Evolutionary conservation across 2,797 vertebrate genomes (phyloP).

Genomic region (Enteromius unitaeniatus): DNA sequence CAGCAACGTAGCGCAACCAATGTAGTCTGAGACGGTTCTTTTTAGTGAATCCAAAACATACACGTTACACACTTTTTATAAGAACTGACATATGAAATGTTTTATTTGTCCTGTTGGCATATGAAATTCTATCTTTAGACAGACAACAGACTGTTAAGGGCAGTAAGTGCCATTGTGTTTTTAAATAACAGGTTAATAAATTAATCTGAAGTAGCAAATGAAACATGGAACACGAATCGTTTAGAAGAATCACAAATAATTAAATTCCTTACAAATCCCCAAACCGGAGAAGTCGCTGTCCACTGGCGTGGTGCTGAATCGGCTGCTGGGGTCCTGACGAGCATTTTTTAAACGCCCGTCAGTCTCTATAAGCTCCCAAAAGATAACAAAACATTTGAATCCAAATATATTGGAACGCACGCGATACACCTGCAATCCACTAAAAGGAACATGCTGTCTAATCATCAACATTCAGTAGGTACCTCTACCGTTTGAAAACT

Average conservation of each 20-base stretch:
- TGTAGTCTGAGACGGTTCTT: not conserved
- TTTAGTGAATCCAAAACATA: not conserved
- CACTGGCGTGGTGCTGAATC: constrained; percentile 78
- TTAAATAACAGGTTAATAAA: not conserved
- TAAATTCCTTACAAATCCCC: constrained; percentile 1
- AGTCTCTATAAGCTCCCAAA: not conserved
- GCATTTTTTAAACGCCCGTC: not conserved
- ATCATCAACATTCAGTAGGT: not conserved
- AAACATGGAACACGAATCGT: not conserved
- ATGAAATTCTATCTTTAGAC: not conserved
- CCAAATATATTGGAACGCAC: not conserved
- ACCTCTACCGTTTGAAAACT: not conserved
- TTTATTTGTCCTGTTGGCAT: not conserved
- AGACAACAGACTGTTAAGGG: not conserved
- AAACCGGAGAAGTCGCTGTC: constrained; percentile 73
- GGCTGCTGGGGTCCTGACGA: constrained; percentile 55
- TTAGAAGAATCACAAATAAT: not conserved
- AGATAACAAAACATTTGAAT: constrained; percentile 6
- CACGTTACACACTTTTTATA: not conserved
- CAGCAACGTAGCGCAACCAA: not conserved
- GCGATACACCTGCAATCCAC: not conserved
- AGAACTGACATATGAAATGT: not conserved
- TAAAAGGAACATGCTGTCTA: not conserved
- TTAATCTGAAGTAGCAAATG: not conserved
- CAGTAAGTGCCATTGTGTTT: not conserved